Evolutionary conservation across 2,113 vertebrate species (phyloP).

Genomic region (Balaenoptera acutorostrata): DNA sequence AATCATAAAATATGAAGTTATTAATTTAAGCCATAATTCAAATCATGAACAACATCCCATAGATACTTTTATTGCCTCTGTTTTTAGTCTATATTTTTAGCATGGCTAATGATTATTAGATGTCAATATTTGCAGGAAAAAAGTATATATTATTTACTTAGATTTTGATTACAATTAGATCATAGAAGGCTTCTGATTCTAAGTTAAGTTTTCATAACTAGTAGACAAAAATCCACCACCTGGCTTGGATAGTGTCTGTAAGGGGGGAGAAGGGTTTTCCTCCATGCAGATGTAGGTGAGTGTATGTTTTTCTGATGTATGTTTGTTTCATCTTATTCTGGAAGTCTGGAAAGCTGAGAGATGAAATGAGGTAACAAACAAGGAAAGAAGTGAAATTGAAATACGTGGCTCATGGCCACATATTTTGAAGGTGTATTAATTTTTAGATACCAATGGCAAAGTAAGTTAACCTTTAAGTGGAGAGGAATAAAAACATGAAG

Average conservation of each 20-base stretch:
- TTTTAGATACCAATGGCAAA: neutral
- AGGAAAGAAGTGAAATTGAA: neutral
- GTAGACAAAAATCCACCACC: neutral
- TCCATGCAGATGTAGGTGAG: neutral
- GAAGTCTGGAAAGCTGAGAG: neutral
- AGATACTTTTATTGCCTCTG: neutral
- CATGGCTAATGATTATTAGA: neutral
- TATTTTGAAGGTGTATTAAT: neutral
- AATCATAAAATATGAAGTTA: neutral
- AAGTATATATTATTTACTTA: neutral
- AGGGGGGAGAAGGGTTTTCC: neutral
- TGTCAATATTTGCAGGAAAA: neutral
- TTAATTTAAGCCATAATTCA: neutral
- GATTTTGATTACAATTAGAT: neutral
- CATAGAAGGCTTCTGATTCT: neutral
- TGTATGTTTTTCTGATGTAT: neutral
- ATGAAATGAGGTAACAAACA: neutral
- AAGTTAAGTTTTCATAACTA: neutral
- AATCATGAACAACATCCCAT: neutral
- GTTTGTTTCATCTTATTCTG: neutral
- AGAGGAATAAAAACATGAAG: neutral
- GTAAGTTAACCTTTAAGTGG: neutral
- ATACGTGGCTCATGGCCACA: neutral
- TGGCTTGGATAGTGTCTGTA: neutral
- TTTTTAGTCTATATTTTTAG: neutral